These are phyloP conservation scores for Ptiloglossa arizonensis DNA, from an alignment of 1,140 invertebrate genomes.

Conservation along the genomic window DNA sequence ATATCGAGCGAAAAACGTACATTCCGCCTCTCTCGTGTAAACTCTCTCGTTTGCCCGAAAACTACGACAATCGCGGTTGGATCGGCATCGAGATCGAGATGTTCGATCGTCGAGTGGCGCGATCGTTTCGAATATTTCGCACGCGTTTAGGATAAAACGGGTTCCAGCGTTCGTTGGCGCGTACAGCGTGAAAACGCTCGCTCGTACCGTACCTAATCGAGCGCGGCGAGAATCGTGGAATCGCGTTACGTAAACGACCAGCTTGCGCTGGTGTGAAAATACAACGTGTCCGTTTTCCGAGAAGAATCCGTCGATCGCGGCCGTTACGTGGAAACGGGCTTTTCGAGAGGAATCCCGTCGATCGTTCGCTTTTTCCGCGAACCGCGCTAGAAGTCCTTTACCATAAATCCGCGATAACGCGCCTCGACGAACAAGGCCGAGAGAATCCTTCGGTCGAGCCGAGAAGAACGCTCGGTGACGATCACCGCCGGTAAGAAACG, in stretches of 20 bases:
- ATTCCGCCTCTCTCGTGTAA: too few relatives aligned
- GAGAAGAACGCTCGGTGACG: constrained; percentile 14
- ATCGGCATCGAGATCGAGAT: too few relatives aligned
- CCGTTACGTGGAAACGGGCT: constrained; percentile 31
- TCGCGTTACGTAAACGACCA: constrained; percentile 61
- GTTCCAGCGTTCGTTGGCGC: background rate
- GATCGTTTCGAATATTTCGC: background rate
- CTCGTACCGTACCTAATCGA: constrained; percentile 20
- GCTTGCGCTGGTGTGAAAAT: constrained; percentile 67
- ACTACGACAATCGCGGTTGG: too few relatives aligned
- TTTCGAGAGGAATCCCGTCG: constrained; percentile 42
- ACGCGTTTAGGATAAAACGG: background rate
- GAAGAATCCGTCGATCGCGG: constrained; percentile 34
- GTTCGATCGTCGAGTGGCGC: too few relatives aligned
- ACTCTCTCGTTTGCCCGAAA: too few relatives aligned
- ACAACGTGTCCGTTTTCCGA: constrained; percentile 55
- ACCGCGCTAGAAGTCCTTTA: constrained; percentile 25
- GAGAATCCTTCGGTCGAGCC: constrained; percentile 8
- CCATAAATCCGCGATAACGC: constrained; percentile 46
- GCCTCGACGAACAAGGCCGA: background rate
- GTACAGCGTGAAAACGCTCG: constrained; percentile 20
- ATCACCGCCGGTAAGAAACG: background rate
- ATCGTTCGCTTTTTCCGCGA: constrained; percentile 53
- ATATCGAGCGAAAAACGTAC: too few relatives aligned
- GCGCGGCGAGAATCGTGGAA: constrained; percentile 54